Evolutionary conservation across 2,888 invertebrate species (phyloP).

Genomic region (Merodon equestris): DNA sequence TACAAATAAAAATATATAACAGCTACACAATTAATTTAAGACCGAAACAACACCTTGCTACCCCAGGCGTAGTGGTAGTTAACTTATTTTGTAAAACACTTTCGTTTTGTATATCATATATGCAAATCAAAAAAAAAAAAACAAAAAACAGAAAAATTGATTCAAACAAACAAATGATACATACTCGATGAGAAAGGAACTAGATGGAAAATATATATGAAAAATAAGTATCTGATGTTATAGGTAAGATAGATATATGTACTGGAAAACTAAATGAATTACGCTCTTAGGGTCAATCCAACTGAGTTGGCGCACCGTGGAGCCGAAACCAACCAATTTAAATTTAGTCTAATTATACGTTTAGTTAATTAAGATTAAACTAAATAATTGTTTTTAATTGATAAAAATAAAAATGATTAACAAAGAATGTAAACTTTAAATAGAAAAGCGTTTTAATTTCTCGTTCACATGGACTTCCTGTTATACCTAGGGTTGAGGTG

Average conservation of each 20-base stretch:
- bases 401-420: constrained; percentile 57
- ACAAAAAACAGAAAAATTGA: constrained; percentile 10
- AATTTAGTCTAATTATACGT: constrained; percentile 59
- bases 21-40: constrained; percentile 25
- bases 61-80: constrained; percentile 29
- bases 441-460: too few species aligned
- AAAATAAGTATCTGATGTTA: constrained; percentile 55
- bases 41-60: constrained; percentile 33
- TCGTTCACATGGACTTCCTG: too few species aligned
- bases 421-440: constrained; percentile 43
- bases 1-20: constrained; percentile 1
- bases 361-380: constrained; percentile 60
- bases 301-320: constrained; percentile 27
- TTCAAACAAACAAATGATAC: too few species aligned
- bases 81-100: constrained; percentile 42
- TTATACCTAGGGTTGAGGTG: too few species aligned
- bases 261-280: constrained; percentile 31
- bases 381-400: constrained; percentile 69
- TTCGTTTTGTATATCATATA: constrained; percentile 69
- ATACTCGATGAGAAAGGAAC: constrained; percentile 16
- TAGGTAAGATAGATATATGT: constrained; percentile 47
- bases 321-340: constrained; percentile 27
- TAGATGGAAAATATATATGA: constrained; percentile 27
- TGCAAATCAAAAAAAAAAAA: constrained; percentile 55
- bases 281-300: constrained; percentile 26